Evolutionary conservation across 2,888 invertebrate species (phyloP).

Genomic region (Encarsia formosa): DNA sequence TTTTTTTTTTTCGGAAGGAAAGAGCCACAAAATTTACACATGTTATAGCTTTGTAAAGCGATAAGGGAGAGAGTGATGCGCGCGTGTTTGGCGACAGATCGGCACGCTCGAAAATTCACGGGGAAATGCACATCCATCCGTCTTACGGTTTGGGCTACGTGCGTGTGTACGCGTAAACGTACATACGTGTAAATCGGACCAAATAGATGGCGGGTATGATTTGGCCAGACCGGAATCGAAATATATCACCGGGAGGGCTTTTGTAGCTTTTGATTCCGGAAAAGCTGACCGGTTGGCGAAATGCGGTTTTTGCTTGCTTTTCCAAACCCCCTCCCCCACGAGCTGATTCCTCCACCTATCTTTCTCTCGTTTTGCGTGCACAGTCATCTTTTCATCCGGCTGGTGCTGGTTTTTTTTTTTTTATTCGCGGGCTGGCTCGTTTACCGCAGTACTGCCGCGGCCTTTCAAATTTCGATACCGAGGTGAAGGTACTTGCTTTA

Average conservation of each 20-base stretch:
- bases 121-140: too few relatives aligned
- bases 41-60: neutral
- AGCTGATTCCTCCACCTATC: neutral
- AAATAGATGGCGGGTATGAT: constrained; percentile 27
- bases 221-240: constrained; percentile 32
- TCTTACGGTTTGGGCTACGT: too few relatives aligned
- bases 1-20: too few relatives aligned
- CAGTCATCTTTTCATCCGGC: neutral
- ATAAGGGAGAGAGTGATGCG: too few relatives aligned
- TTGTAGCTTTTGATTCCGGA: constrained; percentile 34
- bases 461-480: constrained; percentile 14
- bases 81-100: too few relatives aligned
- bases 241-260: constrained; percentile 34
- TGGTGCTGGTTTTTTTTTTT: neutral
- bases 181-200: neutral
- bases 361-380: neutral
- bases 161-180: neutral
- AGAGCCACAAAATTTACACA: neutral
- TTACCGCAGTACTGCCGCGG: neutral
- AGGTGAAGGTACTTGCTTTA: neutral
- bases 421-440: constrained; percentile 1
- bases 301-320: neutral
- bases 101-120: too few relatives aligned
- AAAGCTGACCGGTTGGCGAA: neutral
- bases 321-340: neutral